Percentiles rank a stretch among this genome's conserved stretches.
These are phyloP conservation scores for Drosophila subpulchrella DNA, from an alignment of 1,140 invertebrate genomes.

Conservation along the genomic window DNA sequence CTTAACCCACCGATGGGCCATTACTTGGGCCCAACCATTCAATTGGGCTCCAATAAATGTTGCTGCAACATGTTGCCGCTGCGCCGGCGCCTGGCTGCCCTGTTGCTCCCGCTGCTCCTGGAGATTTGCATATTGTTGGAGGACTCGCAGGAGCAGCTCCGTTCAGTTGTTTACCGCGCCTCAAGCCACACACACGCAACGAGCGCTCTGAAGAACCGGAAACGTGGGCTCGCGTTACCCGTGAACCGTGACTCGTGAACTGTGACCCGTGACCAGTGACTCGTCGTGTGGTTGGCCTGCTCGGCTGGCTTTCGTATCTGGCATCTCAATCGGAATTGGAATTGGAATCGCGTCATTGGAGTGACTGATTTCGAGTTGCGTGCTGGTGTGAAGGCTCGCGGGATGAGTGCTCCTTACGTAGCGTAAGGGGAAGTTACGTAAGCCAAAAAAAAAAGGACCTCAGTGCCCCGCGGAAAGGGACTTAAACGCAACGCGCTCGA, in stretches of 20 bases:
- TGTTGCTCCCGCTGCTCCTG: conserved; percentile 11
- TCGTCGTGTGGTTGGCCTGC: conserved; percentile 17
- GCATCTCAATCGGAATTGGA: conserved; percentile 35
- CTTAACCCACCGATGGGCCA: neutral
- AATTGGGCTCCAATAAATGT: conserved; percentile 76
- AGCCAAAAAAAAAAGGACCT: neutral
- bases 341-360: conserved; percentile 43
- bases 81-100: conserved; percentile 45
- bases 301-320: conserved; percentile 40
- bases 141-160: conserved; percentile 16
- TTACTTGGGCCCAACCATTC: conserved; percentile 44
- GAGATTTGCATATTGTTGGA: conserved; percentile 64
- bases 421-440: conserved; percentile 37
- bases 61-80: conserved; percentile 73
- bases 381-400: neutral
- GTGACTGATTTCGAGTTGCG: conserved; percentile 36
- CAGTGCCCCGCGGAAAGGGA: neutral
- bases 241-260: conserved; percentile 11
- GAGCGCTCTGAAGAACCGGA: conserved; percentile 37
- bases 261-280: conserved; percentile 13
- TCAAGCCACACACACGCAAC: conserved; percentile 68
- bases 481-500: conserved; percentile 59
- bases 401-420: conserved; percentile 25
- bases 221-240: conserved; percentile 16
- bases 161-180: conserved; percentile 71